phyloP scores from a whole-genome alignment of 2,113 vertebrate genomes.

The Micromys minutus region DNA sequence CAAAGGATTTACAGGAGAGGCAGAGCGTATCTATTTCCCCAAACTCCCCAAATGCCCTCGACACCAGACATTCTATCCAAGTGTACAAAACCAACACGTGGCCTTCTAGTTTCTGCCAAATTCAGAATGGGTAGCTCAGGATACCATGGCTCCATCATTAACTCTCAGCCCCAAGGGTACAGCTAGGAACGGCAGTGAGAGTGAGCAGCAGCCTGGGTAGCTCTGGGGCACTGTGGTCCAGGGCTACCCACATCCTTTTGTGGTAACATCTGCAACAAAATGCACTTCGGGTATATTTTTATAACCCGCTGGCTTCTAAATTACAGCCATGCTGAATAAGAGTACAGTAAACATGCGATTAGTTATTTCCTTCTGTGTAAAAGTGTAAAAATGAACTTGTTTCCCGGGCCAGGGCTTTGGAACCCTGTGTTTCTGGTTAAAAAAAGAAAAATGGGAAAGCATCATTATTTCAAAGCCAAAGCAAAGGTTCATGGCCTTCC shows the following conservation, averaged over 20 bases:
- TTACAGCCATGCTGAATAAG: conserved; percentile 63
- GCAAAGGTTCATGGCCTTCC: not conserved
- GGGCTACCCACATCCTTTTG: conserved; percentile 38
- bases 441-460: conserved; percentile 75
- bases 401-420: conserved; percentile 65
- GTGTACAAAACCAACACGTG: not conserved
- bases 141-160: not conserved
- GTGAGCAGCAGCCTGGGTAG: accelerated
- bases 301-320: conserved; percentile 69
- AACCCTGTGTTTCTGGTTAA: conserved; percentile 63
- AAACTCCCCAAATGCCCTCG: not conserved
- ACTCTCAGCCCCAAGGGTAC: accelerated
- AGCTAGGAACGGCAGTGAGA: not conserved
- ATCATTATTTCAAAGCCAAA: conserved; percentile 52
- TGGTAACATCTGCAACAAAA: conserved; percentile 37
- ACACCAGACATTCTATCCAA: not conserved
- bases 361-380: conserved; percentile 73
- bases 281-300: conserved; percentile 54
- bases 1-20: not conserved
- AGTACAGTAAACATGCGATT: conserved; percentile 69
- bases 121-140: not conserved
- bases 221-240: not conserved
- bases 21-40: not conserved
- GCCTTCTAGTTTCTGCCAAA: not conserved
- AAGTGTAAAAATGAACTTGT: conserved; percentile 48